Base-by-base conservation (phyloP, 2,888 invertebrate genomes). In the Sussaba pulchella region DNA sequence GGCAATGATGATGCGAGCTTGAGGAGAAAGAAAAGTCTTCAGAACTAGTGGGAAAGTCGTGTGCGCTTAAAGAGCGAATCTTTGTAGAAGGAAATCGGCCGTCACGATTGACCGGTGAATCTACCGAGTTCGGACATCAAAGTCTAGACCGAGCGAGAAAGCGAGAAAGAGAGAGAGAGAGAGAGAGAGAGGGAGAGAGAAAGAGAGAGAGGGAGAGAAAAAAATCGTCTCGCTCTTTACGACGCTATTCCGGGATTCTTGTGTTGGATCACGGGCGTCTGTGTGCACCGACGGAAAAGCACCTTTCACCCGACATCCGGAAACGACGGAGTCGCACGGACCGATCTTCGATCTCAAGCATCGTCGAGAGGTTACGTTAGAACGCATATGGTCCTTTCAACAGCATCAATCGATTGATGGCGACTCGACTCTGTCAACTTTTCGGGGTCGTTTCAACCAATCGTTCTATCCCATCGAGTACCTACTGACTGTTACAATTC, bases 31-130 rank as follows among this genome's bases (percentile, higher is more conserved):
- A 31, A 31, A 31, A n/a, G n/a, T n/a, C 81, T 76, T 80, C 83
- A 10, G 12, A 43, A 43, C 2, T n/a, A 10, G 43, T 43, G n/a
- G 39, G 12, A 43, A 10, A 3, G 43, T n/a, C 2, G 2, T 10
- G 84, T 85, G 85, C 88, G 64, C 74, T 71, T 77, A 75, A 85
- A 88, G 87, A 89, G 89, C 88, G 87, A 89, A 89, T 89, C 88
- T 89, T 89, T 88, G 89, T 89, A 87, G 85, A 84, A 89, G 89
- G 89, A 89, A 89, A 89, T 89, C 87, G 88, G 87, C 81, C 88
- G 88, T 89, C 85, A 88, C 85, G 89, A 83, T 76, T 86, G 85
- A 88, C 84, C 86, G 83, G 45, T 19, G 73, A 86, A 83, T 83
- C 84, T 87, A 82, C 83, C 78, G 84, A 85, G 86, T 67, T 78